Evolutionary conservation across 2,888 invertebrate genomes (phyloP).

Genomic region (Heteromyza rotundicornis): DNA sequence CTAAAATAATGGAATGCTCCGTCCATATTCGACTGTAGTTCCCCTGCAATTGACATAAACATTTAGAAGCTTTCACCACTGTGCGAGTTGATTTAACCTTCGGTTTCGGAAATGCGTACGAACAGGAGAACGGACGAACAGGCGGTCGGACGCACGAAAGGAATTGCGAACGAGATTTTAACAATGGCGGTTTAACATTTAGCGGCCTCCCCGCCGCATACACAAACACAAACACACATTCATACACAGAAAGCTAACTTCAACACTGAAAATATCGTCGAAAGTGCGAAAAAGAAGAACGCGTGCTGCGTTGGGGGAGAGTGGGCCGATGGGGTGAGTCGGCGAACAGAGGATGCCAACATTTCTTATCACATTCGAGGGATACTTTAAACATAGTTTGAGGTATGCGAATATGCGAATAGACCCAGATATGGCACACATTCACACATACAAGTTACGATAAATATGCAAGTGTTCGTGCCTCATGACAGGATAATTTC

Average conservation of each 20-base stretch:
- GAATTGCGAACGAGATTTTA: conserved; percentile 56
- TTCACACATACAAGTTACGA: background rate
- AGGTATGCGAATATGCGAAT: background rate
- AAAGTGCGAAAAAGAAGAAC: conserved; percentile 19
- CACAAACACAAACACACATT: conserved; percentile 9
- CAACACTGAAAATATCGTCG: background rate
- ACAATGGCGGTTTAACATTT: conserved; percentile 51
- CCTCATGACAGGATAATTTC: background rate
- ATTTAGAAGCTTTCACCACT: conserved; percentile 5
- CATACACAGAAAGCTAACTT: conserved; percentile 1
- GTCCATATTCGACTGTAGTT: no score
- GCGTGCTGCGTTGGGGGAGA: conserved; percentile 3
- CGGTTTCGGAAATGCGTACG: conserved; percentile 38
- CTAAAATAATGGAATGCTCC: no score
- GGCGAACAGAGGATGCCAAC: background rate
- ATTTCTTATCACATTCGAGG: conserved; percentile 12
- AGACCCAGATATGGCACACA: background rate
- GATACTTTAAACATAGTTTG: conserved; percentile 9
- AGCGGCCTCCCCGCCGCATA: background rate
- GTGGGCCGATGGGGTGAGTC: conserved; percentile 2
- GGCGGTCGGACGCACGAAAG: conserved; percentile 24
- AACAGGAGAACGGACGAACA: conserved; percentile 20
- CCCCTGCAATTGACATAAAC: no score
- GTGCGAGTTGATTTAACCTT: background rate
- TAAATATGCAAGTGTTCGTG: background rate